A percentile compares a stretch with the other conserved stretches of the same genome.
phyloP scores from a whole-genome alignment of 2,797 vertebrate genomes.

The Meriones psammophilus region DNA sequence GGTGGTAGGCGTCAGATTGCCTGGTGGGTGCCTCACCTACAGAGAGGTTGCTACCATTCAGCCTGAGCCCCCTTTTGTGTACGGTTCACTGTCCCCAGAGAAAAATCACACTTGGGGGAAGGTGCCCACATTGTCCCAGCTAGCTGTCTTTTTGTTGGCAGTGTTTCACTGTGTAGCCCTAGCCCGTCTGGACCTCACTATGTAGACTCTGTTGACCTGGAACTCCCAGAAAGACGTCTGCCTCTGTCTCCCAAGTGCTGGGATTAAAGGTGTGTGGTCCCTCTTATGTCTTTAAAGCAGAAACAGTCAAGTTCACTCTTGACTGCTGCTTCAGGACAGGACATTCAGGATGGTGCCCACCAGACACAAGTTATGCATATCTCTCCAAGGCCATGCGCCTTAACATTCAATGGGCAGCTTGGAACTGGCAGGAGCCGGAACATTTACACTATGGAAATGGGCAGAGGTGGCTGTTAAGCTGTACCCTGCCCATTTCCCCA shows the following conservation, averaged over 20 bases:
- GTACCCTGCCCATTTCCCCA: background rate
- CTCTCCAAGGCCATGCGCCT: background rate
- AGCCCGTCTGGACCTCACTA: background rate
- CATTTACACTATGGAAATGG: background rate
- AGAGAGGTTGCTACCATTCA: background rate
- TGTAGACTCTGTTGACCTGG: background rate
- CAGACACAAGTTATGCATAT: background rate
- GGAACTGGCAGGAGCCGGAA: background rate
- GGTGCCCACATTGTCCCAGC: background rate
- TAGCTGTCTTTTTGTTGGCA: background rate
- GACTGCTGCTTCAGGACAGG: too few species aligned
- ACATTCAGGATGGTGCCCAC: background rate
- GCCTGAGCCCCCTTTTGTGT: background rate
- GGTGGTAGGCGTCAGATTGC: background rate
- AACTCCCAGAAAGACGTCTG: background rate
- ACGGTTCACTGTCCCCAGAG: background rate
- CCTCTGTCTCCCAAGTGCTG: background rate
- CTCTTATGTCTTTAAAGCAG: background rate
- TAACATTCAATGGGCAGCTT: background rate
- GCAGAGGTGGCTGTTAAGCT: background rate
- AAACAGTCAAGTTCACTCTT: background rate
- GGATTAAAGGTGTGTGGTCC: background rate
- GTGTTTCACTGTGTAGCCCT: background rate
- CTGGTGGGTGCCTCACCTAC: background rate
- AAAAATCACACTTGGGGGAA: background rate